Percentiles rank a stretch among this genome's conserved stretches.
Evolutionary conservation across 2,888 invertebrate genomes (phyloP).

Genomic region (Drosophila conformis): DNA sequence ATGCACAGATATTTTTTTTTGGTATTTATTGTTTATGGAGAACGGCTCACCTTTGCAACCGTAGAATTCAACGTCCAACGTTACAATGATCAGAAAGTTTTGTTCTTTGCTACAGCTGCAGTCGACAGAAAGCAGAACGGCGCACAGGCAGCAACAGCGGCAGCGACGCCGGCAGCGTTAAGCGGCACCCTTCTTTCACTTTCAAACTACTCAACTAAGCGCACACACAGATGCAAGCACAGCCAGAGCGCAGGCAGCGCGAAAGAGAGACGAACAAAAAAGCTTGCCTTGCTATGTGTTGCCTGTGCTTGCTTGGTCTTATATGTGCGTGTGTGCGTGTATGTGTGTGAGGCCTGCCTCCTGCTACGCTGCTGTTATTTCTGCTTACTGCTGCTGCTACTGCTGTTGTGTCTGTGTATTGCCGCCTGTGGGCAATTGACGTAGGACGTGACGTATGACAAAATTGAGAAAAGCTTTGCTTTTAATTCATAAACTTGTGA

Average conservation of each 20-base stretch:
- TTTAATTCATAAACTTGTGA: conserved; percentile 43
- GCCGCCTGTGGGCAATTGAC: conserved; percentile 65
- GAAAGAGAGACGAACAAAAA: conserved; percentile 56
- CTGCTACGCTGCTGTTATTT: conserved; percentile 42
- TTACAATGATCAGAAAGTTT: conserved; percentile 84
- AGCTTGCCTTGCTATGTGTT: conserved; percentile 43
- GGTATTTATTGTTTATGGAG: conserved; percentile 57
- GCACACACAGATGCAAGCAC: conserved; percentile 20
- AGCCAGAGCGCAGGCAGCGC: conserved; percentile 36
- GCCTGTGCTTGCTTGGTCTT: conserved; percentile 3
- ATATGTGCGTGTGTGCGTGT: neutral
- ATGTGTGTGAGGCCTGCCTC: conserved; percentile 55
- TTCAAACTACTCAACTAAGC: conserved; percentile 65
- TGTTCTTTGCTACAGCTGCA: conserved; percentile 77
- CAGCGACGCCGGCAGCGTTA: conserved; percentile 27
- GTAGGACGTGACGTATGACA: conserved; percentile 72
- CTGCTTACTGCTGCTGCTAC: conserved; percentile 23
- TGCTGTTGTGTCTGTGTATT: conserved; percentile 37
- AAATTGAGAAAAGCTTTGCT: conserved; percentile 53
- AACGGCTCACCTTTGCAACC: conserved; percentile 84
- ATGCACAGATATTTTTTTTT: conserved; percentile 21
- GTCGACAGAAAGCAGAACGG: conserved; percentile 35
- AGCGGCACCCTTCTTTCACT: conserved; percentile 70
- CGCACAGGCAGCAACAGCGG: conserved; percentile 25
- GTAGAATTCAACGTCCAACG: conserved; percentile 85